phyloP scores from a whole-genome alignment of 1,140 invertebrate species.

The Pseudoatta argentina region DNA sequence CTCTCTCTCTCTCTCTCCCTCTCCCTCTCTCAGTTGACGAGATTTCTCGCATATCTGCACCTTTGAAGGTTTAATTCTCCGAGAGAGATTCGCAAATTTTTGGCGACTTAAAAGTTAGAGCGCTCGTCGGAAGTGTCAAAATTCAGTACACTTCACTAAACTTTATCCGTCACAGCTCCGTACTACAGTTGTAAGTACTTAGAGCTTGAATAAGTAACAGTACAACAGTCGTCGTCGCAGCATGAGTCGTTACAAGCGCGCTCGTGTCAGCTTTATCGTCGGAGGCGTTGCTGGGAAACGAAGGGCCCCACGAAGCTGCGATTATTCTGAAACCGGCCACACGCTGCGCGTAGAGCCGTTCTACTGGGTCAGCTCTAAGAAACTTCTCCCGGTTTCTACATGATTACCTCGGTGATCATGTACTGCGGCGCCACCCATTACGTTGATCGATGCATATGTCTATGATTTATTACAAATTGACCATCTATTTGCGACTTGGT shows the following conservation, averaged over 20 bases:
- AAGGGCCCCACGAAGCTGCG: conserved; percentile 49
- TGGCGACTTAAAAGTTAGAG: conserved; percentile 17
- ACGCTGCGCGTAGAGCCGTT: conserved; percentile 51
- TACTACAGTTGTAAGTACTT: conserved; percentile 9
- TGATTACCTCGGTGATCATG: conserved; percentile 34
- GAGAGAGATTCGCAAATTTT: not conserved
- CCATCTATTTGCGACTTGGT: conserved; percentile 20
- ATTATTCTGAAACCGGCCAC: conserved; percentile 63
- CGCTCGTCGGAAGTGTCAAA: conserved; percentile 32
- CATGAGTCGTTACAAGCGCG: conserved; percentile 38
- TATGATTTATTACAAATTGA: conserved; percentile 47
- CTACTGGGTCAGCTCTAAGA: conserved; percentile 38
- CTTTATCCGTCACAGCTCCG: conserved; percentile 7
- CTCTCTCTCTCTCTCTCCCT: not conserved
- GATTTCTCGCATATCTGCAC: not conserved
- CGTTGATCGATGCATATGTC: conserved; percentile 40
- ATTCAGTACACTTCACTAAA: not conserved
- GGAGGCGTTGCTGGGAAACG: conserved; percentile 31
- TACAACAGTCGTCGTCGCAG: conserved; percentile 27
- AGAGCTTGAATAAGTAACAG: conserved; percentile 44
- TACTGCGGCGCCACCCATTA: conserved; percentile 14
- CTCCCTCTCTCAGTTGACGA: not conserved
- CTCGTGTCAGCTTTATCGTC: conserved; percentile 51
- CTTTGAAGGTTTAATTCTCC: not conserved
- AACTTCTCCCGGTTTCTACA: conserved; percentile 26